Conservation (phyloP, 2,888 invertebrate species). For the Adela reaumurella region DNA sequence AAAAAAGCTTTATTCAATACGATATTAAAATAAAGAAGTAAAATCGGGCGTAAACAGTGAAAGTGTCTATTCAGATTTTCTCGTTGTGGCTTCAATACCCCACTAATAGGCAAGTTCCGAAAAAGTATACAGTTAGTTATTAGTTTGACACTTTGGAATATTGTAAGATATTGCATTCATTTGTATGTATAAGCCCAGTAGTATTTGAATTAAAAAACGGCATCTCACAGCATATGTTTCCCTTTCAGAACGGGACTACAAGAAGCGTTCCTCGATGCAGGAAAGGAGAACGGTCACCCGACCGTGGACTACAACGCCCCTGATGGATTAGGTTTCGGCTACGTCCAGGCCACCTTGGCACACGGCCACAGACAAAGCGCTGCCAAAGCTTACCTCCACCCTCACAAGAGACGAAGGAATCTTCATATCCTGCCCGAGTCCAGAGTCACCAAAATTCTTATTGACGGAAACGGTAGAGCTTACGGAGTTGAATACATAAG, state of each 20-base stretch:
- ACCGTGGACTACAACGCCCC: slow-evolving; percentile 61
- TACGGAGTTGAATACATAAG: slow-evolving; percentile 67
- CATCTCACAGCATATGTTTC: too few relatives aligned
- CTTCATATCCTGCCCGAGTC: slow-evolving; percentile 48
- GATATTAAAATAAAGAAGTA: too few relatives aligned
- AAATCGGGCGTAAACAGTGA: too few relatives aligned
- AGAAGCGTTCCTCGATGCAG: slow-evolving; percentile 59
- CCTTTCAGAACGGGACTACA: slow-evolving; percentile 46
- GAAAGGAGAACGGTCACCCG: slow-evolving; percentile 52
- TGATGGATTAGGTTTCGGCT: slow-evolving; percentile 59
- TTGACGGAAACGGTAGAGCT: slow-evolving; percentile 60
- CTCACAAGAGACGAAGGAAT: slow-evolving; percentile 60
- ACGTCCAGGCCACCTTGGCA: slow-evolving; percentile 47
- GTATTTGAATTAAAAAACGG: too few relatives aligned
- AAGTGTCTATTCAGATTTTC: too few relatives aligned
- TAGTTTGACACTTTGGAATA: too few relatives aligned
- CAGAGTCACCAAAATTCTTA: slow-evolving; percentile 34
- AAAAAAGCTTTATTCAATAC: too few relatives aligned
- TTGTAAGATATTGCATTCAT: too few relatives aligned
- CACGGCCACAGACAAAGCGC: slow-evolving; percentile 65
- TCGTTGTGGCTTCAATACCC: too few relatives aligned
- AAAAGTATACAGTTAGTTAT: too few relatives aligned
- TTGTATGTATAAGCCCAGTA: too few relatives aligned
- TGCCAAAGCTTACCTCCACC: slow-evolving; percentile 64
- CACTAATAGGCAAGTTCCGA: too few relatives aligned